Evolutionary conservation across 2,113 vertebrate species (phyloP).

Genomic region (Cacatua alba): DNA sequence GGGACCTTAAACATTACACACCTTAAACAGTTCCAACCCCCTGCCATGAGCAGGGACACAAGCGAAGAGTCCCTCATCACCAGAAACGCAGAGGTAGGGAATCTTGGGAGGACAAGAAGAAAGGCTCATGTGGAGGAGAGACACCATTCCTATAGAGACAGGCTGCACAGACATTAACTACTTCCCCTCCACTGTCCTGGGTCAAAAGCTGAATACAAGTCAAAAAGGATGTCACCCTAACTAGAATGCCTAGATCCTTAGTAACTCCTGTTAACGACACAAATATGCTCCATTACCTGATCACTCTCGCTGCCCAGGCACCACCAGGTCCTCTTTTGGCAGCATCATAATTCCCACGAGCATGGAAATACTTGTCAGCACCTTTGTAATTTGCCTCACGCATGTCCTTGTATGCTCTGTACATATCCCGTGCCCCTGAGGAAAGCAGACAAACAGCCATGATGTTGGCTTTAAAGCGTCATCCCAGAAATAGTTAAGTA

Average conservation of each 20-base stretch:
- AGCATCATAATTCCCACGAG: constrained; percentile 62
- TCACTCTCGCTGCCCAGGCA: constrained; percentile 30
- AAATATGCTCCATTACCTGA: constrained; percentile 7
- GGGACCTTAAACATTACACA: no score
- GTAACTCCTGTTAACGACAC: not conserved
- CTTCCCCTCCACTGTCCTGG: not conserved
- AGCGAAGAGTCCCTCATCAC: not conserved
- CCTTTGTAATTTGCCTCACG: not conserved
- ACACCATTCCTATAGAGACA: no score
- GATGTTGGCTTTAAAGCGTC: not conserved
- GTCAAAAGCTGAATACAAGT: not conserved
- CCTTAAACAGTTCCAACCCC: no score
- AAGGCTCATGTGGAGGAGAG: not conserved
- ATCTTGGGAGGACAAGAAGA: not conserved
- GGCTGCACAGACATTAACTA: not conserved
- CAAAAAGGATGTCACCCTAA: not conserved
- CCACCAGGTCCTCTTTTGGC: constrained; percentile 43
- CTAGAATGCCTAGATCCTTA: not conserved
- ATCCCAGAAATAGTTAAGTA: not conserved
- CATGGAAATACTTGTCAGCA: constrained; percentile 62
- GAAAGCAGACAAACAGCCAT: not conserved
- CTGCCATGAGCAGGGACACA: not conserved
- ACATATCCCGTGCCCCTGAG: constrained; percentile 41
- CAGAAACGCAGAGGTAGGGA: not conserved
- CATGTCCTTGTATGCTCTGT: constrained; percentile 21